Evolutionary conservation across 2,797 vertebrate genomes (phyloP), one percentile per base, ranked within the genome.

Genomic region (Enteromius paludinosus): DNA sequence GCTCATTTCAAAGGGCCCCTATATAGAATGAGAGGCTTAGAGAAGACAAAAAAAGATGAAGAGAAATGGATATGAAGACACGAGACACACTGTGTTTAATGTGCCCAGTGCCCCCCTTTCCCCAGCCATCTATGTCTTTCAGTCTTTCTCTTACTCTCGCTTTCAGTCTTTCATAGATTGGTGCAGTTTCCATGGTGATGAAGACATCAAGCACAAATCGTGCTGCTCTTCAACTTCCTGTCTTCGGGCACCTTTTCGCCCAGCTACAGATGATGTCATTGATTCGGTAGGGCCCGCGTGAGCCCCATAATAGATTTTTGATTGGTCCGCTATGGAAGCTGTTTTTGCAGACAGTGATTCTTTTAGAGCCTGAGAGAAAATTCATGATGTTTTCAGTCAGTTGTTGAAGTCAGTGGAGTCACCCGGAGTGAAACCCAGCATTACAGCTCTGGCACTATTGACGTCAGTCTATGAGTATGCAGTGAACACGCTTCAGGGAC

Each of bases 221-320:
- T 61, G 71, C 74, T 62, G 75, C 81, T 85, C 78, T 72, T 90
- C 84, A 86, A 88, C 90, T 93, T 93, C 92, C 94, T 93, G 92
- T 90, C 89, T 90, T 84, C 74, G 86, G 88, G 88, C 90, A 90
- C 89, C 90, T 93, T 92, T 90, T 93, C 75, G 91, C 94, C 92
- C 88, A 88, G 92, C 91, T 94, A 95, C 94, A 94, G 91, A 94
- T 94, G 93, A 95, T 94, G 93, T 94, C 92, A 94, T 78, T 86
- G 61, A 85, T 86, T 82, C 84, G 71, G 75, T 70, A 86, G 81
- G n/a, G 81, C 49, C 79, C 33, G 33, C 30, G 56, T 79, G 43
- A 20, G 86, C 70, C 88, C 90, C 89, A 85, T 88, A 90, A 90
- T 79, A 87, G 86, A 83, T 86, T 85, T 91, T 93, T 92, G 87